A percentile compares a stretch with the other conserved stretches of the same genome.
These are phyloP conservation scores for Mimas tiliae DNA, from an alignment of 2,888 invertebrate species.

Conservation along the genomic window DNA sequence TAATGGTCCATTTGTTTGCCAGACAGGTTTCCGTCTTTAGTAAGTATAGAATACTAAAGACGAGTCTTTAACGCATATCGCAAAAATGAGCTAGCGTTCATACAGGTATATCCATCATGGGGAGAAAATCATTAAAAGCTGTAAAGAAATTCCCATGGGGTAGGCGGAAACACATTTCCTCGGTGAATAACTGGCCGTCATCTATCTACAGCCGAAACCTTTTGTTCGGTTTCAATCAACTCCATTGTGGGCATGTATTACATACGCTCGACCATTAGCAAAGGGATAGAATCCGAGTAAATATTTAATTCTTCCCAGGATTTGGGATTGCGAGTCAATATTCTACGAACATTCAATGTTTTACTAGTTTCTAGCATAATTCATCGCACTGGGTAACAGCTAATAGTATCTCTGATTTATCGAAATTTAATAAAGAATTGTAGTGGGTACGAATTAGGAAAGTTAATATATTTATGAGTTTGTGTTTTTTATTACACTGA, in stretches of 20 bases:
- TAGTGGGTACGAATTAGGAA: too few relatives aligned
- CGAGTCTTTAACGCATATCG: not conserved
- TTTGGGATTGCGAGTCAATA: slow-evolving; percentile 8
- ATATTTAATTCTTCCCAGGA: slow-evolving; percentile 2
- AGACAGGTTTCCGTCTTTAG: too few relatives aligned
- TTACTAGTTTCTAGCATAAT: not conserved
- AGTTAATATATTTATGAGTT: too few relatives aligned
- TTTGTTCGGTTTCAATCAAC: slow-evolving; percentile 27
- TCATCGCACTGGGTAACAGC: not conserved
- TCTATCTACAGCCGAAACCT: slow-evolving; percentile 25
- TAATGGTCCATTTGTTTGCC: too few relatives aligned
- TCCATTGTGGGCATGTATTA: slow-evolving; percentile 20
- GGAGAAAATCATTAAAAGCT: slow-evolving; percentile 22
- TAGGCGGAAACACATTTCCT: slow-evolving; percentile 19
- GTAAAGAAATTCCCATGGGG: slow-evolving; percentile 24
- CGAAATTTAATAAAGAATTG: too few relatives aligned
- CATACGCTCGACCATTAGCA: slow-evolving; percentile 13
- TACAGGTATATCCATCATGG: not conserved
- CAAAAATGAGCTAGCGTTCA: slow-evolving; percentile 9
- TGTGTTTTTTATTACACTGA: too few relatives aligned
- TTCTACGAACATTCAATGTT: too few relatives aligned
- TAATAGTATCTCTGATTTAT: not conserved
- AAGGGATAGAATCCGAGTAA: slow-evolving; percentile 21
- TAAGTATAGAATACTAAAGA: not conserved
- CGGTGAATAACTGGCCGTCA: slow-evolving; percentile 25